phyloP scores from a whole-genome alignment of 2,888 invertebrate species.

The Zygothrica quintamaculata region DNA sequence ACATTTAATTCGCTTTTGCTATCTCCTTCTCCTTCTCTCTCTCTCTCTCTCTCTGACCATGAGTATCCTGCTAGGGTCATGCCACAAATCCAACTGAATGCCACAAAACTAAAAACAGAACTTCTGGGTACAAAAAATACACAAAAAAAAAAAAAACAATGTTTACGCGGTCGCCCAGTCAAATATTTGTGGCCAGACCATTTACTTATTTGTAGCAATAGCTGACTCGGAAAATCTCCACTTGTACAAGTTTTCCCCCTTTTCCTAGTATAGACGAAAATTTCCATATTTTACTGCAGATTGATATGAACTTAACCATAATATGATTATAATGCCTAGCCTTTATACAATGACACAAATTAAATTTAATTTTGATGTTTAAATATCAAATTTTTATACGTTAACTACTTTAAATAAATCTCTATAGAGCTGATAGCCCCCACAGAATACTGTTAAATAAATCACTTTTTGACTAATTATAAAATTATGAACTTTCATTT shows the following conservation, averaged over 20 bases:
- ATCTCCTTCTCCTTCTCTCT: not conserved
- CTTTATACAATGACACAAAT: too few species aligned
- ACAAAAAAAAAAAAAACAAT: too few species aligned
- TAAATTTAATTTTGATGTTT: too few species aligned
- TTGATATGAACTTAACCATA: not conserved
- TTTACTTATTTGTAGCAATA: slow-evolving; percentile 38
- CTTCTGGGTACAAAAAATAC: slow-evolving; percentile 63
- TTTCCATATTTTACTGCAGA: slow-evolving; percentile 14
- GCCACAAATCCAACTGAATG: slow-evolving; percentile 27
- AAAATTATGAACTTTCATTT: too few species aligned
- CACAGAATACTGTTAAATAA: too few species aligned
- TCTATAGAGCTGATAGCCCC: too few species aligned
- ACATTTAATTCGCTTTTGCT: too few species aligned
- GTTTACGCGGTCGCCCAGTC: slow-evolving; percentile 64
- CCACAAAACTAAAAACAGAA: slow-evolving; percentile 75
- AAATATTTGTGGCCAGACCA: slow-evolving; percentile 69
- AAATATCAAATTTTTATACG: too few species aligned
- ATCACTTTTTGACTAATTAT: too few species aligned
- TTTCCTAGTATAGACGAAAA: not conserved
- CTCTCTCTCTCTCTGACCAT: not conserved
- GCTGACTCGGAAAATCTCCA: slow-evolving; percentile 53
- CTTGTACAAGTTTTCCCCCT: too few species aligned
- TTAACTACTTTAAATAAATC: too few species aligned
- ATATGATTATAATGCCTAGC: too few species aligned
- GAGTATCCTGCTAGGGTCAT: slow-evolving; percentile 12